Evolutionary conservation across 2,113 vertebrate genomes (phyloP), one percentile per base, ranked within the genome.

Genomic region (Ptilonorhynchus violaceus): DNA sequence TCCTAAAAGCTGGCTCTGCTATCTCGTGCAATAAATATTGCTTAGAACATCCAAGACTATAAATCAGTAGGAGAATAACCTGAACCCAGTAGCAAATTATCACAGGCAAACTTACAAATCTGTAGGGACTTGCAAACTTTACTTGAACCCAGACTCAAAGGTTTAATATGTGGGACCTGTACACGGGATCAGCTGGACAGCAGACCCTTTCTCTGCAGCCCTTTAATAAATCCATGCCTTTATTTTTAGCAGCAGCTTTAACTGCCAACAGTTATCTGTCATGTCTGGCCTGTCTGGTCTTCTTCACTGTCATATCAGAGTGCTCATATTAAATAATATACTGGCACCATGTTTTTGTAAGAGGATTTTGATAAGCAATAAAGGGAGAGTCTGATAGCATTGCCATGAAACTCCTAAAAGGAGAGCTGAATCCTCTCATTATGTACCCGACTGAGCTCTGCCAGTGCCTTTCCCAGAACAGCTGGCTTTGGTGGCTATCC

Each of bases 181-280:
- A 28, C 39, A 8, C 0, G 7, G 66, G 92, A 72, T 92, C 93
- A 89, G 73, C 53, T 89, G 86, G 92, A 85, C 89, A 89, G 73
- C 76, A 91, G 66, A 85, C 82, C 80, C 83, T 94, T 92, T 66
- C 76, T 69, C 70, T 58, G 31, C 58, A 87, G 92, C 92, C 72
- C 81, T 85, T 69, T 77, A 80, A 95, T 96, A 96, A 97, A 96
- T 94, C 83, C 28, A 30, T 73, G 88, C 62, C 46, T 92, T 89
- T 93, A 95, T 95, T 96, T 97, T 96, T 95, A 96, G 83, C 39
- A 87, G 83, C 62, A 87, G 59, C 31, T 75, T 81, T 60, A 62
- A 66, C 80, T 91, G 92, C 93, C 80, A 81, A 15, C 31, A 35
- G 79, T 84, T 94, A 91, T 96, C 83, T 92, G 62, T 93, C 95